A percentile compares a stretch with the other conserved stretches of the same genome.
phyloP scores from a whole-genome alignment of 2,888 invertebrate species.

The Serrognathus titanus region DNA sequence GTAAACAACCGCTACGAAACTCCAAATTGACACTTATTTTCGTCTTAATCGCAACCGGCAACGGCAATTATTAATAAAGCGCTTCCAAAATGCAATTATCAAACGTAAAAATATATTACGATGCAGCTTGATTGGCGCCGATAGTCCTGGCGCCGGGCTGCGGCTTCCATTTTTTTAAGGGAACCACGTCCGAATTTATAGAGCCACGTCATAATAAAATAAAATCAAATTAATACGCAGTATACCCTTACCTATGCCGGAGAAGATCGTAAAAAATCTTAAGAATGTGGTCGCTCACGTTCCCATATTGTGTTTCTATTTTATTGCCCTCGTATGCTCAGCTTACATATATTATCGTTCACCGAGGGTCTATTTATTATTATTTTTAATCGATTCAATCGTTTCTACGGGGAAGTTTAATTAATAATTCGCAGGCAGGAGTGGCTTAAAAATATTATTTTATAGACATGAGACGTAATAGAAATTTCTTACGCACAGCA shows the following conservation, averaged over 20 bases:
- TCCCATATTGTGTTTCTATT: slow-evolving; percentile 18
- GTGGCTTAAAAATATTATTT: too few relatives aligned
- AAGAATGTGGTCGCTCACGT: slow-evolving; percentile 42
- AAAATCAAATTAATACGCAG: slow-evolving; percentile 47
- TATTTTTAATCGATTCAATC: too few relatives aligned
- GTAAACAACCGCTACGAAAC: too few relatives aligned
- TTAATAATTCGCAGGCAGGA: too few relatives aligned
- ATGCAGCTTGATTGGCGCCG: slow-evolving; percentile 43
- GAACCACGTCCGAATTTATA: slow-evolving; percentile 43
- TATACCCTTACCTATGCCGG: not conserved
- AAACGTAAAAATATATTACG: slow-evolving; percentile 23
- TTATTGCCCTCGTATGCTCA: slow-evolving; percentile 8
- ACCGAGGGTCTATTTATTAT: too few relatives aligned
- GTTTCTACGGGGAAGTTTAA: too few relatives aligned
- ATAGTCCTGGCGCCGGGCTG: slow-evolving; percentile 41
- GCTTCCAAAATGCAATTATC: slow-evolving; percentile 7
- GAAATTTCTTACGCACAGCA: too few relatives aligned
- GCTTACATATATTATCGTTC: slow-evolving; percentile 1
- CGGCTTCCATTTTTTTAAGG: slow-evolving; percentile 34
- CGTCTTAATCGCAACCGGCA: not conserved
- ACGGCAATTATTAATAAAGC: not conserved
- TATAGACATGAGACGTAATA: too few relatives aligned
- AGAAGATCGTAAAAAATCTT: slow-evolving; percentile 34
- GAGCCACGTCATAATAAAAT: slow-evolving; percentile 47
- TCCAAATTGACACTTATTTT: too few relatives aligned